Percentiles rank a stretch among this genome's conserved stretches.
These are phyloP conservation scores for Aphelenchoides fujianensis DNA, from an alignment of 1,140 invertebrate genomes.

Conservation along the genomic window DNA sequence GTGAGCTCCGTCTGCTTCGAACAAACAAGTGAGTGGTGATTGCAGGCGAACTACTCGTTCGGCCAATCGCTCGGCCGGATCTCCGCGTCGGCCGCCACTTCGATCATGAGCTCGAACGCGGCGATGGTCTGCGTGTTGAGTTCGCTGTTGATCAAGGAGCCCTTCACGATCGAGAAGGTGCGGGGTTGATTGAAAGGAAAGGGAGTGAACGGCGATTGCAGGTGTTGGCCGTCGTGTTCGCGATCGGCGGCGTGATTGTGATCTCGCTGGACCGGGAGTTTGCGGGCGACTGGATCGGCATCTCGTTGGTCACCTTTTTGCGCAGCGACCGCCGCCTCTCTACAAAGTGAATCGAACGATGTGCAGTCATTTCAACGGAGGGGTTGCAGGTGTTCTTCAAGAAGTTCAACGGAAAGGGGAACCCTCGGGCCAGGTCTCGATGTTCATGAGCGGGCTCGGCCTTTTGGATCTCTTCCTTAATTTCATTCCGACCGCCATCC, in stretches of 20 bases:
- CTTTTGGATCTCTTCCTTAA: constrained; percentile 52
- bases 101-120: constrained; percentile 52
- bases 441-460: constrained; percentile 59
- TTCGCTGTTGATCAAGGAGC: constrained; percentile 5
- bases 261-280: constrained; percentile 54
- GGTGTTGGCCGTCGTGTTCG: constrained; percentile 46
- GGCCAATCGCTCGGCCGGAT: constrained; percentile 47
- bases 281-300: constrained; percentile 41
- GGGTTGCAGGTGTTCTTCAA: constrained; percentile 52
- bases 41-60: constrained; percentile 58
- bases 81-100: constrained; percentile 48
- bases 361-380: constrained; percentile 11
- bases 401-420: constrained; percentile 45
- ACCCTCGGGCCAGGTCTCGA: constrained; percentile 58
- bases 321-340: constrained; percentile 50
- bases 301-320: constrained; percentile 49
- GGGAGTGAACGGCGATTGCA: constrained; percentile 15
- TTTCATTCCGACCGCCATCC: constrained; percentile 41
- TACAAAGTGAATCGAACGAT: constrained; percentile 46
- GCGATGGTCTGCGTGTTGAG: constrained; percentile 58
- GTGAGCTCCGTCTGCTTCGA: too few relatives aligned
- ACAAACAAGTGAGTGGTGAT: too few relatives aligned
- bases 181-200: not conserved
- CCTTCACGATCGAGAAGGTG: not conserved
- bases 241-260: constrained; percentile 54